phyloP scores from a whole-genome alignment of 2,888 invertebrate genomes.

The Drosophila atroscutellata region DNA sequence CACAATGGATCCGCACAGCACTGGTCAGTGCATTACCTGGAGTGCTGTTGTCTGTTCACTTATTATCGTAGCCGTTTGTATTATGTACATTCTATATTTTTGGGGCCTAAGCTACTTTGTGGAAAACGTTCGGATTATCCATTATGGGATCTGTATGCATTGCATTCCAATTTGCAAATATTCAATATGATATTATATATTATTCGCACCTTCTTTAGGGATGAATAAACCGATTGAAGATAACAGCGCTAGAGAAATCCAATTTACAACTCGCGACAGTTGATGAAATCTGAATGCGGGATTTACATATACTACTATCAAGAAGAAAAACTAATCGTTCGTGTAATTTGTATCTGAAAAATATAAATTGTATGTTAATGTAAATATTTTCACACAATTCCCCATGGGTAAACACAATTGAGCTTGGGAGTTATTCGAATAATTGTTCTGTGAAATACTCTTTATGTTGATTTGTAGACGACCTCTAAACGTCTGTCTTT shows the following conservation, averaged over 20 bases:
- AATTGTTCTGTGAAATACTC: not conserved
- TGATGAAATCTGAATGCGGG: not conserved
- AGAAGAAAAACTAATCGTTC: not conserved
- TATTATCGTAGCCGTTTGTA: conserved; percentile 2
- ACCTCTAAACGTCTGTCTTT: not conserved
- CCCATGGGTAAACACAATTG: no score
- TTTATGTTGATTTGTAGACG: no score
- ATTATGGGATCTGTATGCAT: conserved; percentile 8
- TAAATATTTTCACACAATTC: no score
- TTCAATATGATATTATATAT: not conserved
- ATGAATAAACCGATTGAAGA: not conserved
- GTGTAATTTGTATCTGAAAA: not conserved
- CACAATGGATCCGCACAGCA: conserved; percentile 35
- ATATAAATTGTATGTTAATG: not conserved
- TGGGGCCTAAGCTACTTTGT: not conserved
- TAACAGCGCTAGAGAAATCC: not conserved
- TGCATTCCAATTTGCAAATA: not conserved
- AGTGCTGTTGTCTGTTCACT: conserved; percentile 17
- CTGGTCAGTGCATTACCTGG: conserved; percentile 34
- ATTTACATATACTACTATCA: not conserved
- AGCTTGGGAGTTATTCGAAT: not conserved
- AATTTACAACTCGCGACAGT: not conserved
- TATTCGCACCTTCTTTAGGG: conserved; percentile 3
- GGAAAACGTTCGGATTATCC: not conserved
- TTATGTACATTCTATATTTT: conserved; percentile 20